phyloP scores from a whole-genome alignment of 2,888 invertebrate species.

The Eristalis pertinax region DNA sequence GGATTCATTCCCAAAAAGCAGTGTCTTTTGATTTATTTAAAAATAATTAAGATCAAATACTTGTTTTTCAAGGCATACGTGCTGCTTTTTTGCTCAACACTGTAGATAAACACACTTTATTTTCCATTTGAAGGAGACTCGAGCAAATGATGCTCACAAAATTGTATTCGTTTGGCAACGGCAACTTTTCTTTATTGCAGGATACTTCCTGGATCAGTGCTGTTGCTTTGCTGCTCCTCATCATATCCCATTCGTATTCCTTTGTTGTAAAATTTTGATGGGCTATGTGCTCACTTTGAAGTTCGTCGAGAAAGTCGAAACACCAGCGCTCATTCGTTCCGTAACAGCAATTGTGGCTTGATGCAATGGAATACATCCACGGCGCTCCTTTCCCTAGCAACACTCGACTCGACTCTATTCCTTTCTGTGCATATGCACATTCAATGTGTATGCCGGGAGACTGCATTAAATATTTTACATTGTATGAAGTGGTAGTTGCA shows the following conservation, averaged over 20 bases:
- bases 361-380: slow-evolving; percentile 49
- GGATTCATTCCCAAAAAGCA: no score
- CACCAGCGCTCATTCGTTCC: slow-evolving; percentile 23
- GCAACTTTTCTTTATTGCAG: slow-evolving; percentile 49
- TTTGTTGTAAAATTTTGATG: slow-evolving; percentile 65
- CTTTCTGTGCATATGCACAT: slow-evolving; percentile 35
- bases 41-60: no score
- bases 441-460: slow-evolving; percentile 17
- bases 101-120: not conserved
- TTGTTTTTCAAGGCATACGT: no score
- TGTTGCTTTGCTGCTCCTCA: slow-evolving; percentile 17
- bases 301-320: slow-evolving; percentile 30
- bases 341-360: slow-evolving; percentile 48
- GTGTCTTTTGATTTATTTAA: no score
- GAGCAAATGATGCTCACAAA: slow-evolving; percentile 29
- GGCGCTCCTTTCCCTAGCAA: slow-evolving; percentile 20
- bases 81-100: not conserved
- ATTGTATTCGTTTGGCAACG: slow-evolving; percentile 27
- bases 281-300: slow-evolving; percentile 47
- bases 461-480: slow-evolving; percentile 55
- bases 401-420: slow-evolving; percentile 2
- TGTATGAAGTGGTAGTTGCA: slow-evolving; percentile 27
- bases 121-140: not conserved
- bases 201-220: slow-evolving; percentile 32
- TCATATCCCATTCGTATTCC: slow-evolving; percentile 55